Evolutionary conservation across 1,140 invertebrate genomes (phyloP), one percentile per base, ranked within the genome.

Genomic region (Drosophila baimaii): DNA sequence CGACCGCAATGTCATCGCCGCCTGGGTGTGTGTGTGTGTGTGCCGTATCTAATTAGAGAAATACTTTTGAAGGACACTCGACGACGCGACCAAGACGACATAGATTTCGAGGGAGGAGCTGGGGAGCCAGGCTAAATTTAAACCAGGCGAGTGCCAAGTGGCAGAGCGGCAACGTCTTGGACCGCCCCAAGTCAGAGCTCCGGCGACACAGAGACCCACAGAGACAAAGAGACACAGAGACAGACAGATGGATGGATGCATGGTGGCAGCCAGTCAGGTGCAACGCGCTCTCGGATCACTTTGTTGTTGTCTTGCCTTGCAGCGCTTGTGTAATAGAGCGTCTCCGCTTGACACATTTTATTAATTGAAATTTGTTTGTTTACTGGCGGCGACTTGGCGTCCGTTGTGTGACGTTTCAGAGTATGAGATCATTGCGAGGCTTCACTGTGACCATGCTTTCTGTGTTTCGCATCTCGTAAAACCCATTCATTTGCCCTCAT

Each of bases 11-110:
- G 73, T 76, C 74, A 74, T 57, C 46, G 39, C 33, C 37, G 49
- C 12, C 17, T 19, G 43, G 7, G 15, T 47, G 41, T 61, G 39
- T 57, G 72, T 75, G 51, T 47, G 23, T 81, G 55, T 54, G 37
- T 51, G 83, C 66, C 61, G 83, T 79, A 82, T 88, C 83, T 88
- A 86, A 86, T 86, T 81, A 90, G 79, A 79, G 79, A 82, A 84
- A 90, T 88, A 88, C 68, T 88, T 85, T 90, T 90, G 89, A 90
- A 90, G 89, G 89, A 88, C 89, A 88, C 89, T 90, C 71, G 78
- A 78, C 65, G 77, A n/a, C n/a, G 9, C 81, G 78, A 78, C 44
- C 55, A 77, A 70, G 75, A 61, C 56, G 61, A 66, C 69, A 85
- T 35, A 85, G 69, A 85, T 86, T 79, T 76, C 39, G 15, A 41